A percentile compares a stretch with the other conserved stretches of the same genome.
Conservation (phyloP, 37 sponge, comb jelly and placozoan species). For the Ianthella basta region DNA sequence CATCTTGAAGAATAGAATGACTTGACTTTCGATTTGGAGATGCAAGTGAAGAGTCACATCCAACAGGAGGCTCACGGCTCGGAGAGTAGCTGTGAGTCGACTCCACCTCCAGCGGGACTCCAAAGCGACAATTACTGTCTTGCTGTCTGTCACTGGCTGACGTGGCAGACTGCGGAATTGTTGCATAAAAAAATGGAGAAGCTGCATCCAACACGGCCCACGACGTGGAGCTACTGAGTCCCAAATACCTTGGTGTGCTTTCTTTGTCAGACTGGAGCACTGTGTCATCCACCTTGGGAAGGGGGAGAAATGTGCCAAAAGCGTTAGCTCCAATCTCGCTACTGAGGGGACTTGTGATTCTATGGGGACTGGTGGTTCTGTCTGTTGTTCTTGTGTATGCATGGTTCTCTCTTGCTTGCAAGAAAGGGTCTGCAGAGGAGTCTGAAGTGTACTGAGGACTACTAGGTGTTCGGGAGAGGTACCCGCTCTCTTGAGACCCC, state of each 20-base stretch:
- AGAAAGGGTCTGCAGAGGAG: not conserved
- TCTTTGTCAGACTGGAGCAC: not conserved
- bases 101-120: not conserved
- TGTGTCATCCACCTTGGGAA: not conserved
- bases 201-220: not conserved
- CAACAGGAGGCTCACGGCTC: not conserved
- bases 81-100: not conserved
- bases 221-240: not conserved
- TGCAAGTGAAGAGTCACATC: not conserved
- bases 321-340: not conserved
- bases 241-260: not conserved
- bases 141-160: not conserved
- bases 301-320: too few relatives aligned
- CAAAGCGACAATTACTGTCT: not conserved
- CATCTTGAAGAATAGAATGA: not conserved
- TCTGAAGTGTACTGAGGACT: not conserved
- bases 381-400: not conserved
- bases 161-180: not conserved
- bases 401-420: not conserved
- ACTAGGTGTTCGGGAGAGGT: not conserved
- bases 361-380: not conserved
- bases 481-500: not conserved
- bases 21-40: not conserved
- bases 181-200: not conserved
- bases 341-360: not conserved